Base-by-base conservation (phyloP, 2,888 invertebrate species). In the Drosophila quasianomalipes region DNA sequence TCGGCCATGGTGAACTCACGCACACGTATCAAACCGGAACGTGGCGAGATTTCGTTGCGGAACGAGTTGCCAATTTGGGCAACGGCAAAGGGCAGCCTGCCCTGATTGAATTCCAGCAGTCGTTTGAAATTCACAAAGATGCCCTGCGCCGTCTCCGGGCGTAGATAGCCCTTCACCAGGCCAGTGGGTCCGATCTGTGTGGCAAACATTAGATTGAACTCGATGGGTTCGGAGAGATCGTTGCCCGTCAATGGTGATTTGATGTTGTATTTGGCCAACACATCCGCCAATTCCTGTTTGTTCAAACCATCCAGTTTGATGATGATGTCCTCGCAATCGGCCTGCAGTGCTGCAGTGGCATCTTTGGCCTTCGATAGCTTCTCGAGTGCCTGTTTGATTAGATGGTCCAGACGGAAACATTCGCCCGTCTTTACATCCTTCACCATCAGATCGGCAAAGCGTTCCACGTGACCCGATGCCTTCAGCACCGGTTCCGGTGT, bases 1-100 rank as follows among this genome's bases (percentile, higher is more conserved):
- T 99, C 99, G 73, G 99, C 99, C 99, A 99, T 99, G 0, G 99
- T 99, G 92, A 99, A 99, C 93, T 99, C 99, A 90, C 99, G 96
- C 1, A 99, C 99, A 89, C 99, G 95, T 53, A 99, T 96, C 14
- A 99, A 94, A 1, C 99, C 99, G 78, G 99, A 98, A 73, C 99
- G 95, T 2, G 99, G 99, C 0, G 99, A 99, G 89, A 99, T 99
- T 95, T 99, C 99, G 94, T 99, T 99, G 83, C 99, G 96, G 93
- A 99, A 99, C 1, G 99, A 97, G 92, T 98, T 98, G 79, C 99
- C 99, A 90, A 99, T 99, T 94, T 99, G 99, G 16, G 99, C 99
- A 64, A 98, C 99, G 77, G 99, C 99, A 94, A 99, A 99, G 33
- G 99, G 99, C 41, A 99, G 93, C 78, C 96, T 96, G 10, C 99